Base-by-base conservation (phyloP, 2,888 invertebrate genomes). In the Neoaliturus tenellus region DNA sequence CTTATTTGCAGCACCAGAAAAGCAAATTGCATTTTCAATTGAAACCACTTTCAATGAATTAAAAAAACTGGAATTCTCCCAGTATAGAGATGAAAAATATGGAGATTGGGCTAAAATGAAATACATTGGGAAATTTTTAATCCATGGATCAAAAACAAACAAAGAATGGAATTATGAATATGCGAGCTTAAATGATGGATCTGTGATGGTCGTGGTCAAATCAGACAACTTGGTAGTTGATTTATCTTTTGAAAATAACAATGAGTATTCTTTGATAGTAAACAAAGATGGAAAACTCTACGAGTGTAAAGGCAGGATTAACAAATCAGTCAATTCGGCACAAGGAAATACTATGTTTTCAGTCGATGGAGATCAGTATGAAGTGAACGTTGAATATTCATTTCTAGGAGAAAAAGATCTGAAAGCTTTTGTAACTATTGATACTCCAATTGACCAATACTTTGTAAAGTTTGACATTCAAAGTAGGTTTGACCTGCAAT, bases 361-460 rank as follows among this genome's bases (percentile, higher is more conserved):
- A n/a, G 1, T 51, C 3, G 51, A 78, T 31, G 78, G 51, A 28
- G 25, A 78, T 2, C 31, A 44, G 25, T 78, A 78, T 51, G 25
- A 25, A 17, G 10, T 78, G 6, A 51, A 28, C 12, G 25, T 51
- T 51, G 31, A 51, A 35, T 44, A 44, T 73, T 73, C 41, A 4
- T n/a, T 6, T 33, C 8, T 44, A 41, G 1, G 3, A 41, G 39
- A 25, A 41, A 25, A 44, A 48, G 51, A 25, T 31, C 5, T 25
- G 6, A 78, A 51, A 31, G 6, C 17, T 31, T 5, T 8, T 10
- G 10, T 51, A 28, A 51, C 17, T 8, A 1, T 78, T 1, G 25
- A 28, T 4, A 78, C 51, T 78, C 78, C 78, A 78, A 17, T 12
- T 51, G 78, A 78, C 31, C 1, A 78, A 5, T 78, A 78, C 25